Base-by-base conservation (phyloP, 2,113 vertebrate genomes). In the Arvicanthis niloticus region DNA sequence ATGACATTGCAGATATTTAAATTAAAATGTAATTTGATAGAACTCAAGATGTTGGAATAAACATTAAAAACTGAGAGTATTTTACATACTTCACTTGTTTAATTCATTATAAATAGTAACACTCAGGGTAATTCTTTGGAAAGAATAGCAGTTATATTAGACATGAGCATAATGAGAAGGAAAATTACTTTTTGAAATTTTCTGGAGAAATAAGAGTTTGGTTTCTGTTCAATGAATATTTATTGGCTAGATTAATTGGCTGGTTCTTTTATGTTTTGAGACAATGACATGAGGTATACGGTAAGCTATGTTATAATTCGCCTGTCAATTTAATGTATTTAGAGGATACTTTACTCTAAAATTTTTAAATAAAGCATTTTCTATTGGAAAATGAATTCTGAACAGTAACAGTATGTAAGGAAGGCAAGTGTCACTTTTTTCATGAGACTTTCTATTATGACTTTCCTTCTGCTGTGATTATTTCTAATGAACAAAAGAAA, bases 21-120 rank as follows among this genome's bases (percentile, higher is more conserved):
- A 75, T 90, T 96, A 84, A 94, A 97, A 89, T 87, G 37, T 56
- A 93, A 86, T 37, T 89, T 93, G 5, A n/a, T 89, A 72, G 31
- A 68, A 91, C 26, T 91, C 62, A 93, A 89, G 48, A 89, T 60
- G 24, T 84, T 88, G 31, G 37, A 75, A 26, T 58, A 80, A 93
- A 84, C 48, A 84, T 89, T 96, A 45, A 80, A 84, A 85, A 42
- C 1, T 45, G 22, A 93, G 11, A 90, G 0, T 4, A 53, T 95
- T 94, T 95, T 93, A 42, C 84, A 75, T 88, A 62, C 29, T 68
- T 90, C 21, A 84, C 31, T 77, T 56, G 8, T 84, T 84, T 75
- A 85, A 90, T 15, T 90, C 70, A 94, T 40, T n/a, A 88, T 86
- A 92, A 48, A 92, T 81, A 89, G 17, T 80, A 68, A 87, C 7